A percentile compares a stretch with the other conserved stretches of the same genome.
Evolutionary conservation across 2,888 invertebrate species (phyloP).

Genomic region (Drosophila fungiperda): DNA sequence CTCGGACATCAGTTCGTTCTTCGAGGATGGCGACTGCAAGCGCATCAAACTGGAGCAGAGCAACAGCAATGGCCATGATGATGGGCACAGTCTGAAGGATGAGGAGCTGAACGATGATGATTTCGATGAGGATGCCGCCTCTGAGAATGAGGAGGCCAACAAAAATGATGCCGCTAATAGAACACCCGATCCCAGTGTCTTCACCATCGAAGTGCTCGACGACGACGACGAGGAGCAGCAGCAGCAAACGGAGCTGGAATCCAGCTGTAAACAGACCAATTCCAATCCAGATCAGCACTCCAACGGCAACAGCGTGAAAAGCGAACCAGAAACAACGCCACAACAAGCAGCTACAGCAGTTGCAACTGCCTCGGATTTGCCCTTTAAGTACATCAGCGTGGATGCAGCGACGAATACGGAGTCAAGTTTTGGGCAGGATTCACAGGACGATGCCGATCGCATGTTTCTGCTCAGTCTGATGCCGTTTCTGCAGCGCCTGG

Average conservation of each 20-base stretch:
- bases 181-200: conserved; percentile 58
- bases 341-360: conserved; percentile 30
- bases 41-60: conserved; percentile 64
- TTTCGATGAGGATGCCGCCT: conserved; percentile 73
- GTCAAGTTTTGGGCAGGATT: conserved; percentile 21
- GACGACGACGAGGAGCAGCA: conserved; percentile 66
- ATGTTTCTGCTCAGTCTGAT: conserved; percentile 78
- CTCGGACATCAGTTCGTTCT: conserved; percentile 75
- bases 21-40: conserved; percentile 69
- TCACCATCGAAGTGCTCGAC: conserved; percentile 75
- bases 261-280: conserved; percentile 22
- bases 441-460: conserved; percentile 74
- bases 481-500: conserved; percentile 75
- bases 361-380: conserved; percentile 30
- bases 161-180: conserved; percentile 20
- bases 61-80: conserved; percentile 30
- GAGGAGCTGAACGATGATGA: conserved; percentile 72
- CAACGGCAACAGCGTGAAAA: conserved; percentile 37
- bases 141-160: conserved; percentile 61
- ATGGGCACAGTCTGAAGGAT: conserved; percentile 40
- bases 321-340: conserved; percentile 52
- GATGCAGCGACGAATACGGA: conserved; percentile 73
- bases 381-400: conserved; percentile 61
- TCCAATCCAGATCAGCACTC: conserved; percentile 2
- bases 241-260: conserved; percentile 12